phyloP scores from a whole-genome alignment of 2,797 vertebrate species.

The Geotrypetes seraphini region DNA sequence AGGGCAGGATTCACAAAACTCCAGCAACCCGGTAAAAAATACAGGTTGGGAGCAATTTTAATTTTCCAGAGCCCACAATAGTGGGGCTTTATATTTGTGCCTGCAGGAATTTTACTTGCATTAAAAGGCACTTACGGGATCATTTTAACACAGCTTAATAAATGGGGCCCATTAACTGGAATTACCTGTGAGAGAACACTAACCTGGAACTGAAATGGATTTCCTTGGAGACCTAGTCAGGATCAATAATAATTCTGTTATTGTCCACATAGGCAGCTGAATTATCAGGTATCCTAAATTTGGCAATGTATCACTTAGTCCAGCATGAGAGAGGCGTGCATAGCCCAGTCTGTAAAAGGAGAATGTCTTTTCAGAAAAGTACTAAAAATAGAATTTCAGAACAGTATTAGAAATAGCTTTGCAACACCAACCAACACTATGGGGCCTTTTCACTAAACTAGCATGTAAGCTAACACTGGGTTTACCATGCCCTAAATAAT shows the following conservation, averaged over 20 bases:
- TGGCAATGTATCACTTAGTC: conserved; percentile 55
- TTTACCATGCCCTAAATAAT: too few relatives aligned
- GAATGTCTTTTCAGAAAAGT: conserved; percentile 9
- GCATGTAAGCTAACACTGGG: too few relatives aligned
- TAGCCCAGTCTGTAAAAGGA: conserved; percentile 43
- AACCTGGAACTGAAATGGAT: conserved; percentile 51
- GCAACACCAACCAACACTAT: too few relatives aligned
- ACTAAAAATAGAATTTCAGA: conserved; percentile 6
- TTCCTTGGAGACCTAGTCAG: conserved; percentile 32
- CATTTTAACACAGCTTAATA: too few relatives aligned
- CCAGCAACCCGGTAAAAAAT: too few relatives aligned
- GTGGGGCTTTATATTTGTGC: too few relatives aligned
- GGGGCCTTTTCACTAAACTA: too few relatives aligned
- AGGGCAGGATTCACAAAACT: too few relatives aligned
- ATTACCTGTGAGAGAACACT: conserved; percentile 11
- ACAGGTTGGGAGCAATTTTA: too few relatives aligned
- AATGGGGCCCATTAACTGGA: fast-evolving
- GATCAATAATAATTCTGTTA: conserved; percentile 38
- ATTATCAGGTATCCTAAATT: conserved; percentile 50
- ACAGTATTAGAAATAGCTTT: conserved; percentile 7
- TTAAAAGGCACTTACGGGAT: too few relatives aligned
- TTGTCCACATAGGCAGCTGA: conserved; percentile 38
- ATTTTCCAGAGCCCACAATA: too few relatives aligned
- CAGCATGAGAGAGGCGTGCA: conserved; percentile 52
- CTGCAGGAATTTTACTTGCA: too few relatives aligned